Conservation (phyloP, 2,797 vertebrate genomes). For the Buceros bicornis region DNA sequence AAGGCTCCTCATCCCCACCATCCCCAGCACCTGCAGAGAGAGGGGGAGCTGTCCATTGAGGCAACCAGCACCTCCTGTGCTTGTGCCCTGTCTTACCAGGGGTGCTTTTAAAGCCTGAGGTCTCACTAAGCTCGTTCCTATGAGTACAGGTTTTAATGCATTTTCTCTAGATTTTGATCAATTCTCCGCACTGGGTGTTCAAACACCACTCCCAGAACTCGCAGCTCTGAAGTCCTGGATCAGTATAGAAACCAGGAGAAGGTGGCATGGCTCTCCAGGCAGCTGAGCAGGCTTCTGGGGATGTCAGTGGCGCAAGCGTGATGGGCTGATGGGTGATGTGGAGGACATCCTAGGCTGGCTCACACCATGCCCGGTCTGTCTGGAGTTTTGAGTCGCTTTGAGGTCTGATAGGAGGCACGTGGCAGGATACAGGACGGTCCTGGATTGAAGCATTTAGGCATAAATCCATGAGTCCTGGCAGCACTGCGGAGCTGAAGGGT, state of each 20-base stretch:
- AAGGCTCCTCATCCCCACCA: background rate
- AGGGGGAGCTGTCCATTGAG: background rate
- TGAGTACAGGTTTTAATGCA: background rate
- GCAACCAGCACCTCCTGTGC: background rate
- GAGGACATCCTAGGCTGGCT: background rate
- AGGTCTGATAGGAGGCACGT: background rate
- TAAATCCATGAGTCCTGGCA: background rate
- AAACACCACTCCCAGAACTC: background rate
- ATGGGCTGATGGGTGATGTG: background rate
- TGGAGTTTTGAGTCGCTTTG: background rate
- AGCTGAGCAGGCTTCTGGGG: background rate
- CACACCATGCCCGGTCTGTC: background rate
- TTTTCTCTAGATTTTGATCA: background rate
- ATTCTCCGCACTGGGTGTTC: background rate
- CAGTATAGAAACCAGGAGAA: background rate
- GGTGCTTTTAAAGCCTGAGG: background rate
- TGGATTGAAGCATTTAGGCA: background rate
- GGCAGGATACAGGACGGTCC: background rate
- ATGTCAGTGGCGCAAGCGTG: fast-evolving
- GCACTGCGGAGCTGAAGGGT: background rate
- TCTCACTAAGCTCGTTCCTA: background rate
- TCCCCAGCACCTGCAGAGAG: background rate
- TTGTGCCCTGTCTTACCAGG: background rate
- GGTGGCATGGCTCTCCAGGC: background rate
- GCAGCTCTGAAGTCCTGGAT: background rate